phyloP scores from a whole-genome alignment of 2,797 vertebrate species.

The Clarias pachynema region DNA sequence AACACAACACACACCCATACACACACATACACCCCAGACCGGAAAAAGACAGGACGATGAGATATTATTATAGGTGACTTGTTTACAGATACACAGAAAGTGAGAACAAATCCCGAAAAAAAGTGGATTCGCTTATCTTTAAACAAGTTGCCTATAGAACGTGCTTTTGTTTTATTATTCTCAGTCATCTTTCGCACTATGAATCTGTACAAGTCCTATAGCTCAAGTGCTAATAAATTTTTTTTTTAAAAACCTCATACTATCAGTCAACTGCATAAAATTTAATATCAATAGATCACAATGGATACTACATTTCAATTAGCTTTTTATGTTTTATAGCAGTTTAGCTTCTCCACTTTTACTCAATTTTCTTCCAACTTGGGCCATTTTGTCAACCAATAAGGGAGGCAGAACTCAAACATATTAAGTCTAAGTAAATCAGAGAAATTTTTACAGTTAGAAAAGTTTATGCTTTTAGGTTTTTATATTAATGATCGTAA shows the following conservation, averaged over 20 bases:
- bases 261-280: neutral
- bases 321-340: neutral
- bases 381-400: neutral
- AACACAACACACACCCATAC: conserved; percentile 45
- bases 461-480: no score
- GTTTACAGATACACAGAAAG: conserved; percentile 42
- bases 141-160: neutral
- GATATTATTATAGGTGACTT: conserved; percentile 44
- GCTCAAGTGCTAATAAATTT: neutral
- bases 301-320: neutral
- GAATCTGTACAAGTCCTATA: neutral
- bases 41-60: conserved; percentile 41
- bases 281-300: neutral
- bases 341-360: neutral
- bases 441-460: no score
- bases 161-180: neutral
- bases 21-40: conserved; percentile 37
- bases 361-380: neutral
- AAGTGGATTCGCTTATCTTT: neutral
- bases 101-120: conserved; percentile 15
- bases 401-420: no score
- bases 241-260: neutral
- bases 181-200: neutral
- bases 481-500: no score
- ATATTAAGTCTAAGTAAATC: no score